phyloP scores from a whole-genome alignment of 2,113 vertebrate genomes.

The Macheiramphus alcinus region DNA sequence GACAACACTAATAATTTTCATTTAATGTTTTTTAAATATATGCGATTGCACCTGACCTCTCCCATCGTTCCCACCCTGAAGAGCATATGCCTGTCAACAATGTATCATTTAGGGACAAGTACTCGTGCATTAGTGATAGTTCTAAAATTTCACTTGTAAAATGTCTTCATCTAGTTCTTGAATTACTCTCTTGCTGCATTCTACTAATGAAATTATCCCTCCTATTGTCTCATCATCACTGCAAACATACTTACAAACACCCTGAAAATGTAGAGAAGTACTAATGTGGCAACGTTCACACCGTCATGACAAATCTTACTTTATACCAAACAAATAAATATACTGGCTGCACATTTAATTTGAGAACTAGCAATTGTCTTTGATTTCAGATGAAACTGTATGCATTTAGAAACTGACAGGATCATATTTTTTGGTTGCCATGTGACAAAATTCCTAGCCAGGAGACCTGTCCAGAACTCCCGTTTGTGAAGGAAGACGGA shows the following conservation, averaged over 20 bases:
- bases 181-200: not conserved
- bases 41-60: not conserved
- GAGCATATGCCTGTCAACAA: not conserved
- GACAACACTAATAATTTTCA: not conserved
- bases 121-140: rapidly evolving
- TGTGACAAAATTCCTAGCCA: rapidly evolving
- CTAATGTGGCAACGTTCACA: not conserved
- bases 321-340: not conserved
- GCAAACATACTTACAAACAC: not conserved
- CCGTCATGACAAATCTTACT: not conserved
- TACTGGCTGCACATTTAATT: rapidly evolving
- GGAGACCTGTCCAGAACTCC: not conserved
- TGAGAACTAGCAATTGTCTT: not conserved
- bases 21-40: not conserved
- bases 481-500: rapidly evolving
- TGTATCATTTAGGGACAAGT: not conserved
- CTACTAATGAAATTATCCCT: not conserved
- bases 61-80: not conserved
- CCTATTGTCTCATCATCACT: not conserved
- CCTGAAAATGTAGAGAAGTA: not conserved
- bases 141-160: not conserved
- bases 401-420: not conserved
- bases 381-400: not conserved
- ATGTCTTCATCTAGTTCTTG: not conserved
- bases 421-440: not conserved